Base-by-base conservation (phyloP, 2,888 invertebrate species). In the Napeogenes inachia region DNA sequence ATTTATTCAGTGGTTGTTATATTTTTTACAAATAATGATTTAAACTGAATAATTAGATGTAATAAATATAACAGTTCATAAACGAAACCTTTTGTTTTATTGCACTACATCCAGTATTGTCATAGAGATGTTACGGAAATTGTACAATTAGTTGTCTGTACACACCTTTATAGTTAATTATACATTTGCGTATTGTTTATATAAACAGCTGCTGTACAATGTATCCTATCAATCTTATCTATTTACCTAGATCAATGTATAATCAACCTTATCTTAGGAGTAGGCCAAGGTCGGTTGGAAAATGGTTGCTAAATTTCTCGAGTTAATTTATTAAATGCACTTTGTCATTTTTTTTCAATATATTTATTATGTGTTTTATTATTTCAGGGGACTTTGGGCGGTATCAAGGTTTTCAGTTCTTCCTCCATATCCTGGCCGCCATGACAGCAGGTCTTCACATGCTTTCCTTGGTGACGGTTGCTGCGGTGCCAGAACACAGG, bases 391-490 rank as follows among this genome's bases (percentile, higher is more conserved):
- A 96, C 80, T 96, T 96, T 81, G 96, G 96, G 58, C 93, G 93
- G 73, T 96, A 96, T 80, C 96, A 96, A 85, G 92, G 92, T 70
- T 93, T 93, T 83, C 96, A 96, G 82, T 96, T 95, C 79, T 86
- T 93, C 53, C 91, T 96, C 0, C 96, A 96, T 79, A 92, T 96
- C 59, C 80, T 96, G 54, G 93, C 95, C 8, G 96, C 94, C 0
- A 84, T 96, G 72, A 95, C 95, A 0, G 96, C 96, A 2, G 96
- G 96, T 12, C 86, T 95, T 75, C 96, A 96, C 78, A 96, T 96
- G 96, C 82, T 96, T 66, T 94, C 95, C 0, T 81, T 96, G 61
- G 93, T 95, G 10, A 96, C 95, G 0, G 95, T 96, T 0, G 95
- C 95, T 2, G 95, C 95, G 13, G 94, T 95, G 57, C 96, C 96